A percentile compares a stretch with the other conserved stretches of the same genome.
Evolutionary conservation across 92 coral and sea anemone genomes (phyloP).

Genomic region (Scolanthus callimorphus): DNA sequence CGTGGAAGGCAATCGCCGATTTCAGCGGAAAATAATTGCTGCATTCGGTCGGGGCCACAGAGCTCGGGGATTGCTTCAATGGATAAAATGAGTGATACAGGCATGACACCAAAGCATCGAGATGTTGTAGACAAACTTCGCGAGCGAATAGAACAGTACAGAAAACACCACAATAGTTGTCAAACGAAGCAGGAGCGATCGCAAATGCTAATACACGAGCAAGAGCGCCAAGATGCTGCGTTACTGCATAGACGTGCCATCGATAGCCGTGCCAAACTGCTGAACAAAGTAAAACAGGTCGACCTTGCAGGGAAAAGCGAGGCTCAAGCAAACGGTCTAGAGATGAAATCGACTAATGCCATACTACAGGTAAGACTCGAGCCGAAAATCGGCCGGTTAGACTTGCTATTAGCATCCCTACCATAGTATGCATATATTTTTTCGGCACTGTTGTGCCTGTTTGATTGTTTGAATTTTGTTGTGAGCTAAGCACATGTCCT

Average conservation of each 20-base stretch:
- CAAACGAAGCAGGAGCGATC: constrained; percentile 78
- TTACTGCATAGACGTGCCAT: constrained; percentile 66
- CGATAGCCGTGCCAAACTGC: constrained; percentile 67
- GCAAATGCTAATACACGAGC: constrained; percentile 63
- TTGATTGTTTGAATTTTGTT: constrained; percentile 52
- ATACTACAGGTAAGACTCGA: constrained; percentile 63
- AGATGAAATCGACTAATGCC: constrained; percentile 66
- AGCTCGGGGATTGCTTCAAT: not conserved
- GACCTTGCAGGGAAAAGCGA: constrained; percentile 65
- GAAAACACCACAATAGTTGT: constrained; percentile 74
- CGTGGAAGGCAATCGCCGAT: constrained; percentile 7
- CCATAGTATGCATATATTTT: constrained; percentile 39
- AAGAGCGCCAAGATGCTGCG: constrained; percentile 73
- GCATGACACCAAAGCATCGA: constrained; percentile 87
- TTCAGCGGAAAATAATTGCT: constrained; percentile 4
- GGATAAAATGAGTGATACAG: constrained; percentile 47
- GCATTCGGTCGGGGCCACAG: not conserved
- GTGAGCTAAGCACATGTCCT: constrained; percentile 46
- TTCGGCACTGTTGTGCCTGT: constrained; percentile 12
- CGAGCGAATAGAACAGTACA: constrained; percentile 76
- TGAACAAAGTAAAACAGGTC: constrained; percentile 56
- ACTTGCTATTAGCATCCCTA: too few species aligned
- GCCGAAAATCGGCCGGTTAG: constrained; percentile 7
- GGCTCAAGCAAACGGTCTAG: constrained; percentile 73
- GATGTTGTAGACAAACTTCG: constrained; percentile 85